Evolutionary conservation across 2,113 vertebrate genomes (phyloP).

Genomic region (Grammomys dolichurus): DNA sequence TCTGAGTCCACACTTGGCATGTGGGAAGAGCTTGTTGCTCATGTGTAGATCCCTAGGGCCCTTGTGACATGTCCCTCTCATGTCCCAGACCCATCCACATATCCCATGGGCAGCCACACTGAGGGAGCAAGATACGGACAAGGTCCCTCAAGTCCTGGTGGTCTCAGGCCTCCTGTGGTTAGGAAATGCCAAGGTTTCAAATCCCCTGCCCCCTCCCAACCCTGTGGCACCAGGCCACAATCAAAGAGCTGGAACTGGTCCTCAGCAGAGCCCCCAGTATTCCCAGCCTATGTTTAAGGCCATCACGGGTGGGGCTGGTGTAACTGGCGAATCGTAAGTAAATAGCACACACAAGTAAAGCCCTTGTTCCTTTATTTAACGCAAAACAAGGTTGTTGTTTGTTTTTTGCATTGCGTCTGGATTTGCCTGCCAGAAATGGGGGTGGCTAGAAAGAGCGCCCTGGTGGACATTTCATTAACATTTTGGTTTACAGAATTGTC

Average conservation of each 20-base stretch:
- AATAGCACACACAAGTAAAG: constrained; percentile 25
- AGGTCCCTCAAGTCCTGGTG: neutral
- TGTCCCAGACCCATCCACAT: neutral
- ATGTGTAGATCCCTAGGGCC: accelerated
- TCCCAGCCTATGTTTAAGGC: neutral
- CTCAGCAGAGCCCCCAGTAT: neutral
- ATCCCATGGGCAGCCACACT: neutral
- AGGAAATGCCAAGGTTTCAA: neutral
- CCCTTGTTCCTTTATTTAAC: constrained; percentile 81
- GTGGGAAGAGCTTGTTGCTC: accelerated
- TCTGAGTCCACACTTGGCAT: neutral
- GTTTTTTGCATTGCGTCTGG: constrained; percentile 75
- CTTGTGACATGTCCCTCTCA: neutral
- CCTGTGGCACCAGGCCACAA: neutral
- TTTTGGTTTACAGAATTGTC: neutral
- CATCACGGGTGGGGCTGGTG: accelerated
- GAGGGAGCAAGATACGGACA: neutral
- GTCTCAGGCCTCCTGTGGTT: neutral
- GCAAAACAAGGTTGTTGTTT: constrained; percentile 68
- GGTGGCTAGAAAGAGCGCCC: constrained; percentile 62
- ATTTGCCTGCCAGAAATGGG: neutral
- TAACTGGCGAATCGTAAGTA: neutral
- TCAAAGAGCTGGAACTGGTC: neutral
- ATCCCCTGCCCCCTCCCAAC: neutral
- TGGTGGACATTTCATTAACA: constrained; percentile 31